phyloP scores from a whole-genome alignment of 1,140 invertebrate genomes.

The Bradysia coprophila region DNA sequence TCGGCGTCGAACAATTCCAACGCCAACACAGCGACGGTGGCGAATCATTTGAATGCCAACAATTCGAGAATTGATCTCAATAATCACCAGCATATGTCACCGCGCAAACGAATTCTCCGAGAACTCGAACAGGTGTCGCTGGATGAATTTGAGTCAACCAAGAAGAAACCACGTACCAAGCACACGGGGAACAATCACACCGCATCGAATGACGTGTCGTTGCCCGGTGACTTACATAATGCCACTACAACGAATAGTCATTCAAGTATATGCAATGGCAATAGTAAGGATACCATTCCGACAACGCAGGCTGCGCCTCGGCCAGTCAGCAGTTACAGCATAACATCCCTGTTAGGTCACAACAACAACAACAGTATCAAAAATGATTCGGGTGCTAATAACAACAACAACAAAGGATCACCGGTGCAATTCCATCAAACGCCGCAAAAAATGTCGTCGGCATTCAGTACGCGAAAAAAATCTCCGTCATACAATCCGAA shows the following conservation, averaged over 20 bases:
- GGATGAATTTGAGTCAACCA: constrained; percentile 31
- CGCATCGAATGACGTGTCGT: constrained; percentile 4
- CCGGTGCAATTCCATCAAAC: constrained; percentile 1
- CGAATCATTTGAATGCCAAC: constrained; percentile 11
- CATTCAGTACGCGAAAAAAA: constrained; percentile 3
- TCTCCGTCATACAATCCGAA: not conserved
- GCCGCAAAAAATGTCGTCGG: not conserved
- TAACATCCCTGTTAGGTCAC: constrained; percentile 50
- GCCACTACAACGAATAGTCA: not conserved
- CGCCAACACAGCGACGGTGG: constrained; percentile 11
- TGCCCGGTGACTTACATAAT: not conserved
- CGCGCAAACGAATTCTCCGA: constrained; percentile 49
- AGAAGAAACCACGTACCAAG: constrained; percentile 28
- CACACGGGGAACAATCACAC: not conserved
- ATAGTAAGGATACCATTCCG: constrained; percentile 5
- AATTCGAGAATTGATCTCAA: not conserved
- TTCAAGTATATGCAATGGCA: not conserved
- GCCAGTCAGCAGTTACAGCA: constrained; percentile 46
- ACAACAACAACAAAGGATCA: not conserved
- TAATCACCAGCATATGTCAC: constrained; percentile 35
- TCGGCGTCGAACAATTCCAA: no score
- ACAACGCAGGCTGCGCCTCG: constrained; percentile 8
- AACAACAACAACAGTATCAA: constrained; percentile 15
- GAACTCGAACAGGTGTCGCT: constrained; percentile 52
- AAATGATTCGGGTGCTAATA: not conserved